phyloP scores from a whole-genome alignment of 1,140 invertebrate genomes.

The Nasonia longicornis region DNA sequence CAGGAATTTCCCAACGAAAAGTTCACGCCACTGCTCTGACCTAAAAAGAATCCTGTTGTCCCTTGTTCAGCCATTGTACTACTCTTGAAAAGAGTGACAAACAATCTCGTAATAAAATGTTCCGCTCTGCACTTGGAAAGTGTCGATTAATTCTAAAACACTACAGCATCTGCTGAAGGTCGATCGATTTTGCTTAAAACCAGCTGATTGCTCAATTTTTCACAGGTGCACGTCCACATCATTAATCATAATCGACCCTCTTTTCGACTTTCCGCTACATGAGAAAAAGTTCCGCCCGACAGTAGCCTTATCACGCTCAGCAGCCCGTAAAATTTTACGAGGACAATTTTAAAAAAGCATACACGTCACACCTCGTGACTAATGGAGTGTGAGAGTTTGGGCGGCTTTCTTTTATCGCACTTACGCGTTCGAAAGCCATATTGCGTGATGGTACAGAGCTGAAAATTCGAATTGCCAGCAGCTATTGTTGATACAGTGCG shows the following conservation, averaged over 20 bases:
- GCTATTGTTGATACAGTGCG: too few relatives aligned
- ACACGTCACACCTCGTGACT: too few relatives aligned
- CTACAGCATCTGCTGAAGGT: neutral
- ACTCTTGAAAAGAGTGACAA: neutral
- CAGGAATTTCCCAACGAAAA: too few relatives aligned
- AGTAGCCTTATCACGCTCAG: neutral
- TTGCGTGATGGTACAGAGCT: too few relatives aligned
- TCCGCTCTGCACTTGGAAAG: neutral
- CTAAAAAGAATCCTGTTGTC: too few relatives aligned
- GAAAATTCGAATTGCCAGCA: too few relatives aligned
- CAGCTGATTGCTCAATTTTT: constrained; percentile 1
- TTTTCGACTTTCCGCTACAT: neutral
- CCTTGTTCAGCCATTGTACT: neutral
- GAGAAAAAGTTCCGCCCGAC: neutral
- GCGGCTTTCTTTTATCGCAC: too few relatives aligned
- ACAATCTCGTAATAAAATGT: neutral
- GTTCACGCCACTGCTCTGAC: too few relatives aligned
- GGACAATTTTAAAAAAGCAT: neutral
- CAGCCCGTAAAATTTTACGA: neutral
- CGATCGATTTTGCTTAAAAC: neutral
- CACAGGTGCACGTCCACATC: neutral
- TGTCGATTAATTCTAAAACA: neutral
- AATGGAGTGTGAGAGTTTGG: too few relatives aligned
- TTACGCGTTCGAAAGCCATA: too few relatives aligned
- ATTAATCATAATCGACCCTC: neutral